Evolutionary conservation across 1,140 invertebrate species (phyloP).

Genomic region (Nylanderia fulva): DNA sequence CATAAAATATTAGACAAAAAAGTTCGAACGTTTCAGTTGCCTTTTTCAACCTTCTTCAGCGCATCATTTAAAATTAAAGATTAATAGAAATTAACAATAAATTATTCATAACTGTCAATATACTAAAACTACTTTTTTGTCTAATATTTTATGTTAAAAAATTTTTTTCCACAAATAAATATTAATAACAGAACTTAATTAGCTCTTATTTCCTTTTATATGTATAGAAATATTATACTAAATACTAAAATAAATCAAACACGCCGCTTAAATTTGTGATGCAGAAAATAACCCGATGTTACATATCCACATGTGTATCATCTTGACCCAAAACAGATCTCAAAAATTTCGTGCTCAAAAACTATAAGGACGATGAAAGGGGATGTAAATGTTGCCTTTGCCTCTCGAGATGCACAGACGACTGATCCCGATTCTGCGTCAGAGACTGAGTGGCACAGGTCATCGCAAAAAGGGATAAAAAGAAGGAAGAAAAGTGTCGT

Average conservation of each 20-base stretch:
- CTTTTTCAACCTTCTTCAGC: too few relatives aligned
- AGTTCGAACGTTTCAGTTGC: too few relatives aligned
- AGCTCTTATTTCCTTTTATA: too few relatives aligned
- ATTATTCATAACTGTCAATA: too few relatives aligned
- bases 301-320: not conserved
- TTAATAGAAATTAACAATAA: too few relatives aligned
- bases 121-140: too few relatives aligned
- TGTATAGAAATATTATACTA: not conserved
- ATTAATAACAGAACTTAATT: too few relatives aligned
- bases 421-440: constrained; percentile 21
- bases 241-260: not conserved
- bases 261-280: not conserved
- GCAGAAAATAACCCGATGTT: not conserved
- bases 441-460: constrained; percentile 16
- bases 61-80: too few relatives aligned
- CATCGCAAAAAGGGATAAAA: constrained; percentile 43
- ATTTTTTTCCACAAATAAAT: too few relatives aligned
- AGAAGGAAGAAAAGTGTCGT: constrained; percentile 28
- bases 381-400: not conserved
- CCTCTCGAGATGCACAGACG: not conserved
- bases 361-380: not conserved
- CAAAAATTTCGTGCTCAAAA: not conserved
- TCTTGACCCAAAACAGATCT: not conserved
- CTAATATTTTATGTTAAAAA: too few relatives aligned
- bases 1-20: too few relatives aligned